Evolutionary conservation across 2,888 invertebrate genomes (phyloP), one percentile per base, ranked within the genome.

Genomic region (Leucophenga montana): DNA sequence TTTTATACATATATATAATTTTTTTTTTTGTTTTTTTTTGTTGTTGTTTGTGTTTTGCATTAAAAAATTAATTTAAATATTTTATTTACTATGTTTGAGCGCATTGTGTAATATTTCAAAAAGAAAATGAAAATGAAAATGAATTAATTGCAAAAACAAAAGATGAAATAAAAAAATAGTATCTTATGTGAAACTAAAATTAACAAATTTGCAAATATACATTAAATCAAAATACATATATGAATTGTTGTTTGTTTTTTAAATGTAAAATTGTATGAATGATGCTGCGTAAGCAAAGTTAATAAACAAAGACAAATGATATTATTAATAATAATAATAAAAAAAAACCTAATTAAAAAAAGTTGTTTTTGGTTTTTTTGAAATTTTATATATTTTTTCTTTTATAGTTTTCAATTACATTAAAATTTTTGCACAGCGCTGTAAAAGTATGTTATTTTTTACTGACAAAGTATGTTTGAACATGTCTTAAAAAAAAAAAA

Each of bases 81-180:
- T 27, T 27, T 39, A 39, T 39, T 39, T 39, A 39, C n/a, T n/a
- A 11, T 39, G 39, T 39, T 39, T 39, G 39, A 39, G 39, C 39
- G 39, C 39, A 39, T 39, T 39, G 39, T 39, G 39, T 39, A 39
- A 14, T 27, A 53, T 67, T 20, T 31, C 48, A 56, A 59, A 14
- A 67, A 22, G 3, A 54, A 66, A 74, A 71, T 71, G 73, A 71
- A 73, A 70, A 69, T 67, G 65, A 66, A 67, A 62, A 31, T 64
- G 65, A 72, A 65, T 22, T 18, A 59, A 31, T 14, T 20, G 61
- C n/a, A 56, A 67, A 53, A n/a, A 61, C 27, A 27, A 27, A 27
- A 27, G 27, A 3, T 27, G 27, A 39, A 39, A 5, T 39, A 39
- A 39, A 11, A 11, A n/a, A n/a, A n/a, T n/a, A n/a, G n/a, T 39